These are phyloP conservation scores for Babylonia areolata DNA, from an alignment of 1,140 invertebrate species.

Conservation along the genomic window DNA sequence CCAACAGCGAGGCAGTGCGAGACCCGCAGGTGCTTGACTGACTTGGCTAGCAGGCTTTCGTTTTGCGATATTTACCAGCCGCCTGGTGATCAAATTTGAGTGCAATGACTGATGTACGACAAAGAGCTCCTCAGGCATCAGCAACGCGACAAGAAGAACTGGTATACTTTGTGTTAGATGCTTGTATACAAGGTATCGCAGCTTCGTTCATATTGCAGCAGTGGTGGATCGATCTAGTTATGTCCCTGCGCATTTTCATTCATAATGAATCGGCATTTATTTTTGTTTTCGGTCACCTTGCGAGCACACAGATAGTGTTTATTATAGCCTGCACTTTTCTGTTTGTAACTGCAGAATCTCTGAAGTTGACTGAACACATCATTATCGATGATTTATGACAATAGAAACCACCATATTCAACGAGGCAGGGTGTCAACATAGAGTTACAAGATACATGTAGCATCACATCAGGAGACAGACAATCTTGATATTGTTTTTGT, in stretches of 20 bases:
- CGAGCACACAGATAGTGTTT: too few relatives aligned
- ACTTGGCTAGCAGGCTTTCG: slow-evolving; percentile 5
- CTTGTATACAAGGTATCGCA: neutral
- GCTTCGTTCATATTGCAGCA: neutral
- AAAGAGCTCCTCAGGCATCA: neutral
- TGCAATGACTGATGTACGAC: slow-evolving; percentile 5
- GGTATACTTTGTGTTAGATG: slow-evolving; percentile 11
- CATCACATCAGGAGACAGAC: too few relatives aligned
- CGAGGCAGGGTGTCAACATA: too few relatives aligned
- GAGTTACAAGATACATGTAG: too few relatives aligned
- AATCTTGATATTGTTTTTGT: too few relatives aligned
- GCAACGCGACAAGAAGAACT: slow-evolving; percentile 9
- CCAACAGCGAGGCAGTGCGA: neutral
- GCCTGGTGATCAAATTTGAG: neutral
- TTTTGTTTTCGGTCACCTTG: too few relatives aligned
- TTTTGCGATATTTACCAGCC: neutral
- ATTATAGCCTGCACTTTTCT: too few relatives aligned
- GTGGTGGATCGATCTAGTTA: neutral
- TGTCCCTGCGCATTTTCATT: neutral
- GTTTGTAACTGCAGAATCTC: too few relatives aligned
- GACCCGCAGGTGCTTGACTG: slow-evolving; percentile 20
- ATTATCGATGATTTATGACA: too few relatives aligned
- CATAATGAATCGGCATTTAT: neutral
- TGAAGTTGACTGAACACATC: too few relatives aligned
- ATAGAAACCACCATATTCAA: too few relatives aligned